phyloP scores from a whole-genome alignment of 2,113 vertebrate species.

The Bostrychus sinensis region DNA sequence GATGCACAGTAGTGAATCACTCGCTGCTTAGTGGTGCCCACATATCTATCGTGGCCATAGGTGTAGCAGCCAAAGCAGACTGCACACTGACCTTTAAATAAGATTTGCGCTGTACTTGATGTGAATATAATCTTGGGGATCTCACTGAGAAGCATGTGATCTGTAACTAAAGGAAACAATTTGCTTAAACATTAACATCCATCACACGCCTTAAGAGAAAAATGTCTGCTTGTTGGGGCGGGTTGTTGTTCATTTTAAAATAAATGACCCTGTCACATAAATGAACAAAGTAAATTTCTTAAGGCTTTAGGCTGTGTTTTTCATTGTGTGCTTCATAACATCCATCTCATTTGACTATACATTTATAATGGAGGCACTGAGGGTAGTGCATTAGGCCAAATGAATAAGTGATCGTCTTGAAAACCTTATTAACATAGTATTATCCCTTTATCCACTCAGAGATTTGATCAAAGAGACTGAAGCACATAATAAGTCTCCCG shows the following conservation, averaged over 20 bases:
- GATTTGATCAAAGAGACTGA: constrained; percentile 7
- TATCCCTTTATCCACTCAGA: constrained; percentile 4
- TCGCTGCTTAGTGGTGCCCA: constrained; percentile 19
- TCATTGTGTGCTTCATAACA: constrained; percentile 29
- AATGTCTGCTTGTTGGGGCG: not conserved
- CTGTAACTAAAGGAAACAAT: not conserved
- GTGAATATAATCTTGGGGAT: not conserved
- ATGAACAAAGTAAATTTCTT: constrained; percentile 36
- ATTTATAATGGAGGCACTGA: constrained; percentile 33
- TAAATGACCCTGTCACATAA: constrained; percentile 13
- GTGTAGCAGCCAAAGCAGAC: not conserved
- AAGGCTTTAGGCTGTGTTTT: constrained; percentile 38
- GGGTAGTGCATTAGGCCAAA: constrained; percentile 33
- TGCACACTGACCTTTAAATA: constrained; percentile 35
- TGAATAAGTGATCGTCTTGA: constrained; percentile 32
- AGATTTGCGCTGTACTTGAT: not conserved
- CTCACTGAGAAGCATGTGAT: not conserved
- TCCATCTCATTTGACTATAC: constrained; percentile 41
- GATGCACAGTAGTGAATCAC: constrained; percentile 33
- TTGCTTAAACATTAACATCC: constrained; percentile 25
- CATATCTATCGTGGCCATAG: constrained; percentile 30
- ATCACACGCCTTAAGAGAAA: constrained; percentile 10
- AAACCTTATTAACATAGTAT: constrained; percentile 37
- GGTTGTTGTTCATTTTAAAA: constrained; percentile 27
- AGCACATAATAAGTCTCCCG: constrained; percentile 1